A percentile compares a stretch with the other conserved stretches of the same genome.
Conservation (phyloP, 2,797 vertebrate genomes). For the Micromesistius poutassou region DNA sequence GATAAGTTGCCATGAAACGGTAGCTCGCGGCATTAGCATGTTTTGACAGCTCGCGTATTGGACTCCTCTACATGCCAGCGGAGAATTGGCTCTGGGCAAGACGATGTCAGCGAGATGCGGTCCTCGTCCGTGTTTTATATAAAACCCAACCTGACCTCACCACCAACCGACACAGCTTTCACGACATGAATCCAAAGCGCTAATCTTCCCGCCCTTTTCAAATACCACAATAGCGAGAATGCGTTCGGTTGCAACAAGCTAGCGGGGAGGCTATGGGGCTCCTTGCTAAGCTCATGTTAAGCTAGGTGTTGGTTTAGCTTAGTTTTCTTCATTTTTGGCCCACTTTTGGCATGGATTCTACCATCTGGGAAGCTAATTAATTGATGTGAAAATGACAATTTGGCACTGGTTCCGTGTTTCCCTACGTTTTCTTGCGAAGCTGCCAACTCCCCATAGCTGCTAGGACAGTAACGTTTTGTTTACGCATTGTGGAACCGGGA, state of each 20-base stretch:
- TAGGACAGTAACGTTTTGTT: neutral
- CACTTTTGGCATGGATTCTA: neutral
- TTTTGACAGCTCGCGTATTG: neutral
- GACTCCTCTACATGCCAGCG: neutral
- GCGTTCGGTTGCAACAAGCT: neutral
- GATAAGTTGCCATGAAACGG: neutral
- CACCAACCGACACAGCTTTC: neutral
- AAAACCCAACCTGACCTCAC: neutral
- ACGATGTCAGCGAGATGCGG: neutral
- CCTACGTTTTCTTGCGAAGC: neutral
- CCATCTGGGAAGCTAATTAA: neutral
- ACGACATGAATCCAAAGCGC: neutral
- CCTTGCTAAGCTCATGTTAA: neutral
- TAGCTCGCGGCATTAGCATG: neutral
- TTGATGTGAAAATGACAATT: conserved; percentile 1
- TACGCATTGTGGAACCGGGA: neutral
- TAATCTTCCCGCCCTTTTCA: too few species aligned
- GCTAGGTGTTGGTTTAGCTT: neutral
- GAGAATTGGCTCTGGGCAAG: neutral
- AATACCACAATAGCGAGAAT: too few species aligned
- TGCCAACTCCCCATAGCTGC: neutral
- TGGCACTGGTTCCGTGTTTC: neutral
- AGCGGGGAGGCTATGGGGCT: neutral
- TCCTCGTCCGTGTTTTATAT: neutral
- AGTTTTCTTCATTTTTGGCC: neutral